A percentile compares a stretch with the other conserved stretches of the same genome.
Conservation (phyloP, 2,888 invertebrate species). For the Agonopterix arenella region DNA sequence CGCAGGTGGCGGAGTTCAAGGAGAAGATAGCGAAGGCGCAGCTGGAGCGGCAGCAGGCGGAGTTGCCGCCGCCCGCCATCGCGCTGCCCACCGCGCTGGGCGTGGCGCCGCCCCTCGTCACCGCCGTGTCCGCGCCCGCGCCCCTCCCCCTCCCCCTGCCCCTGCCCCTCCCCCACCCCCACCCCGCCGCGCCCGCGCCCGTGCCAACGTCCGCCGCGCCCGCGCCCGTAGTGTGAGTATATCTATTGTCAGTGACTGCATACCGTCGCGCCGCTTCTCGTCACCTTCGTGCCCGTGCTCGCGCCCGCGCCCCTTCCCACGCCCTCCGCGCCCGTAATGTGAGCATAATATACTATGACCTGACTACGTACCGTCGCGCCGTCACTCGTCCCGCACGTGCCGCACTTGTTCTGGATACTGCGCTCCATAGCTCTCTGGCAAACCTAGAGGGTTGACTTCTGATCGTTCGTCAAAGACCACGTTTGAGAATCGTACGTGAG, state of each 20-base stretch:
- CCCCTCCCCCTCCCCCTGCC: constrained; percentile 8
- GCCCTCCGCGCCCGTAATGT: too few species aligned
- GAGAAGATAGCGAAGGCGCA: constrained; percentile 65
- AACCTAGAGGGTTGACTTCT: too few species aligned
- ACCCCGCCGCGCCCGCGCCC: constrained; percentile 15
- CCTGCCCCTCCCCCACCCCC: constrained; percentile 8
- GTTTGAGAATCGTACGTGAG: too few species aligned
- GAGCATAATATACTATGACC: too few species aligned
- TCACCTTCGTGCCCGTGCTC: too few species aligned
- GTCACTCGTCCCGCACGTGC: too few species aligned
- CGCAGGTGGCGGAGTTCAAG: constrained; percentile 64
- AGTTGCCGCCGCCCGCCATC: constrained; percentile 26
- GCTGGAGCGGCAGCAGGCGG: constrained; percentile 38
- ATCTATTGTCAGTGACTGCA: not conserved
- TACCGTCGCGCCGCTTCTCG: not conserved
- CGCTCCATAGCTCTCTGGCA: too few species aligned
- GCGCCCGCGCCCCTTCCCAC: too few species aligned
- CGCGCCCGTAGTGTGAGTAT: constrained; percentile 8
- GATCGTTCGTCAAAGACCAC: too few species aligned
- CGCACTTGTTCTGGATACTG: too few species aligned
- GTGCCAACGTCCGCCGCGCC: constrained; percentile 15
- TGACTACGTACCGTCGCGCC: too few species aligned
- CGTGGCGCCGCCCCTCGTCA: constrained; percentile 14
- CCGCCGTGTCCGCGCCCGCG: constrained; percentile 11
- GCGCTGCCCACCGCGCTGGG: constrained; percentile 29